Base-by-base conservation (phyloP, 2,797 vertebrate genomes). In the Hephaestus fuliginosus region DNA sequence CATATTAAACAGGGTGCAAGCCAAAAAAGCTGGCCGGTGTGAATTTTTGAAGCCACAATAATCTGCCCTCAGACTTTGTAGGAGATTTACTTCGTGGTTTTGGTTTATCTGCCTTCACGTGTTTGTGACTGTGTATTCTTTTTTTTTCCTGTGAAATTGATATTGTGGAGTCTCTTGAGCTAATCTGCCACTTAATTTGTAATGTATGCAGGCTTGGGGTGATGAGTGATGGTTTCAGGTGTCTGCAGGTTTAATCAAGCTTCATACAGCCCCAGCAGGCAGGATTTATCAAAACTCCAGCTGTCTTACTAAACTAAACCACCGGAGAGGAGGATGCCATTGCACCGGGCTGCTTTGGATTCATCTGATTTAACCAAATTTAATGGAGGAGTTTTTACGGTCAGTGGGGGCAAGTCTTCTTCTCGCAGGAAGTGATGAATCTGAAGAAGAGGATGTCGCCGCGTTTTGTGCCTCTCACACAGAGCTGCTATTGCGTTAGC, bases 1-100 rank as follows among this genome's bases (percentile, higher is more conserved):
- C 92, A 94, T 93, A 92, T 90, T 95, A 93, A 95, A 91, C 86
- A 90, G 70, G 52, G 84, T 78, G 70, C 51, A 56, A 93, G 91
- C 89, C 89, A 93, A 93, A 94, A 90, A 94, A 89, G 82, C 76
- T 52, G 46, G 63, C 56, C 64, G 73, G 71, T 90, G 83, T 86
- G 90, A 83, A 86, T 90, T 89, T 92, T 82, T 80, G 80, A 76
- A 79, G 78, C 58, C 82, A 70, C 75, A 78, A 83, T 90, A 91
- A 92, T 92, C 89, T 89, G 79, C 82, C 78, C 48, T 69, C 64
- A 90, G 87, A 70, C 61, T 86, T 49, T 71, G 49, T 72, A 55
- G 53, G 70, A 85, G 83, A 86, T 88, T 89, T 70, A 70, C 76
- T 58, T 39, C 77, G 63, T 78, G 83, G 88, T 86, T 33, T 89